Percentiles rank a stretch among this genome's conserved stretches.
phyloP scores from a whole-genome alignment of 2,888 invertebrate species.

The Hypsopygia costalis region DNA sequence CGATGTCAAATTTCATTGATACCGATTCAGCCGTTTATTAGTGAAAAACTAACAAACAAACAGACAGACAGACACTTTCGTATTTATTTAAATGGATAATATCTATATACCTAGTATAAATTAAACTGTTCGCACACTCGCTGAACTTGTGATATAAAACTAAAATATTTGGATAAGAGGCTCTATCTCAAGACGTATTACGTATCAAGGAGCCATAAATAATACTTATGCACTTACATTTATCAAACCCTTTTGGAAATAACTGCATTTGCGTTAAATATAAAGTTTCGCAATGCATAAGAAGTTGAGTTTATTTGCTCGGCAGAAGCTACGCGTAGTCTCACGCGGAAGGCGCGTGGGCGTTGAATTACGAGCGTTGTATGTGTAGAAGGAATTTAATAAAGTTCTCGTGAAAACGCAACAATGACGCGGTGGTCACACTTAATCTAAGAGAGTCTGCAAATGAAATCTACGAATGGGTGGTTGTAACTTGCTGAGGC shows the following conservation, averaged over 20 bases:
- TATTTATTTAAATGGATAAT: no score
- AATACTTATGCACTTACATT: conserved; percentile 24
- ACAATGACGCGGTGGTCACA: conserved; percentile 53
- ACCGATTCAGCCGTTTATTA: no score
- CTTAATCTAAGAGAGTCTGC: conserved; percentile 65
- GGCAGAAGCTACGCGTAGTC: conserved; percentile 32
- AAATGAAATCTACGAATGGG: conserved; percentile 56
- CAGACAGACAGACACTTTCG: no score
- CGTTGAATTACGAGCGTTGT: conserved; percentile 44
- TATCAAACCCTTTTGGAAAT: conserved; percentile 23
- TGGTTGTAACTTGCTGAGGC: conserved; percentile 44
- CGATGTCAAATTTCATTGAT: no score
- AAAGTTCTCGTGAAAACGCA: conserved; percentile 64
- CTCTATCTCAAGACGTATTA: conserved; percentile 4
- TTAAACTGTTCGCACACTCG: no score
- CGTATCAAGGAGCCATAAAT: conserved; percentile 15
- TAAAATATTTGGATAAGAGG: conserved; percentile 4
- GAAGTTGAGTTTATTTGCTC: conserved; percentile 52
- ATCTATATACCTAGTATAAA: no score
- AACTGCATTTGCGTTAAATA: conserved; percentile 26
- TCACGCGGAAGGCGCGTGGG: conserved; percentile 38
- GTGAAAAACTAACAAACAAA: no score
- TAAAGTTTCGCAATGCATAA: conserved; percentile 47
- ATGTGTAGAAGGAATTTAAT: conserved; percentile 57
- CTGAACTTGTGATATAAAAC: background rate